Conservation (phyloP, 2,888 invertebrate genomes). For the Euclidia mi region DNA sequence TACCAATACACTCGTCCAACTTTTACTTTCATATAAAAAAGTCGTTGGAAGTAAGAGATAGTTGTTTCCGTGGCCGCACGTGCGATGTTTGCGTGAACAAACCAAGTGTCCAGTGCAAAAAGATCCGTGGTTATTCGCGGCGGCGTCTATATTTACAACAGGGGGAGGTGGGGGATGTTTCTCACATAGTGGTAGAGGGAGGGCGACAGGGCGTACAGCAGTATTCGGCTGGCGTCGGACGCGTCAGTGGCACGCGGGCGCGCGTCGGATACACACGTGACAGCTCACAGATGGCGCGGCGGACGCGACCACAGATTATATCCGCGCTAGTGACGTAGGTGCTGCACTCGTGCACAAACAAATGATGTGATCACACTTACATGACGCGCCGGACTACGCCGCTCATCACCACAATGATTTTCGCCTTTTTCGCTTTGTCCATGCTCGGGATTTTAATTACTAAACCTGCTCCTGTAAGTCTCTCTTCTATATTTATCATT, state of each 20-base stretch:
- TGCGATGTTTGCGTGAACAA: slow-evolving; percentile 14
- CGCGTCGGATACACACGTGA: too few species aligned
- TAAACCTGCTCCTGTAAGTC: slow-evolving; percentile 62
- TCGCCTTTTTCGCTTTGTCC: slow-evolving; percentile 68
- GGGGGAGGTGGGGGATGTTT: slow-evolving; percentile 38
- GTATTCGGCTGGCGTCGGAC: too few species aligned
- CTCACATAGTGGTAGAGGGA: slow-evolving; percentile 14
- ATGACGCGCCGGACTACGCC: slow-evolving; percentile 66
- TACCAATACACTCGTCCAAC: slow-evolving; percentile 8
- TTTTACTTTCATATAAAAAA: background rate
- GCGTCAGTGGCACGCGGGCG: slow-evolving; percentile 52
- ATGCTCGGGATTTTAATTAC: slow-evolving; percentile 67
- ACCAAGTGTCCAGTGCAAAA: slow-evolving; percentile 25
- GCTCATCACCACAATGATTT: slow-evolving; percentile 71
- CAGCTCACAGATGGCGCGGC: slow-evolving; percentile 34
- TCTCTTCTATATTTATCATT: background rate
- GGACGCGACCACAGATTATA: slow-evolving; percentile 32
- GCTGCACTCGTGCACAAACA: slow-evolving; percentile 48
- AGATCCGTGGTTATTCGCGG: slow-evolving; percentile 35
- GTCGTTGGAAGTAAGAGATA: background rate
- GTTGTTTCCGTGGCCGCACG: slow-evolving; percentile 15
- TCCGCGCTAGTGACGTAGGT: slow-evolving; percentile 36
- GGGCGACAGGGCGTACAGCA: slow-evolving; percentile 4
- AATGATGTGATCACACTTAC: slow-evolving; percentile 57
- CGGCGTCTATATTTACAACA: slow-evolving; percentile 43